Conservation (phyloP, 2,113 vertebrate genomes). For the Australoheros scitulus region DNA sequence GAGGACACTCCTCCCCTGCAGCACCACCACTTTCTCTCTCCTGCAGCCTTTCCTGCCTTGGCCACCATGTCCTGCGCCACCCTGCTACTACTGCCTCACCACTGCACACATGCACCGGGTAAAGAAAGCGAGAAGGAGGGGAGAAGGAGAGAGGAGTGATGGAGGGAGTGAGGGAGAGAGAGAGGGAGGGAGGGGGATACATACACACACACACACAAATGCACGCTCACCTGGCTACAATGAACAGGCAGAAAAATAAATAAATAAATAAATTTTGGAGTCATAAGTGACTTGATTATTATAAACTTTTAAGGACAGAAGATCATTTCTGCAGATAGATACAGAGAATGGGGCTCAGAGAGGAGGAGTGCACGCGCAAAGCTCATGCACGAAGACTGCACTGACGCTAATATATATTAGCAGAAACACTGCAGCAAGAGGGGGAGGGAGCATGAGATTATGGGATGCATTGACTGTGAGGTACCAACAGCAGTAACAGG, state of each 20-base stretch:
- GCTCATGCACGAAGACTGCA: constrained; percentile 52
- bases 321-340: constrained; percentile 36
- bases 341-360: not conserved
- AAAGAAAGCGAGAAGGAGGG: not conserved
- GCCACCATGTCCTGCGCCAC: constrained; percentile 74
- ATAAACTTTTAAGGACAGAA: not conserved
- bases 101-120: constrained; percentile 37
- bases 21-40: constrained; percentile 33
- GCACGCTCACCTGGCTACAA: constrained; percentile 65
- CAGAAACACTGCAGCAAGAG: constrained; percentile 81
- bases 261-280: not conserved
- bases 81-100: constrained; percentile 52
- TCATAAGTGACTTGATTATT: constrained; percentile 12
- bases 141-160: not conserved
- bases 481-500: constrained; percentile 67
- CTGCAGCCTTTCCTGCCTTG: constrained; percentile 70
- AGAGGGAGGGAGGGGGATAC: not conserved
- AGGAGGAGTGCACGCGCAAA: not conserved
- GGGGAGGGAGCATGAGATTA: constrained; percentile 69
- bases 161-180: not conserved
- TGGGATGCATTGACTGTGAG: constrained; percentile 75
- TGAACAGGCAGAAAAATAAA: not conserved
- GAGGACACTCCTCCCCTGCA: constrained; percentile 7
- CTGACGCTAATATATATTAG: constrained; percentile 80
- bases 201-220: constrained; percentile 17